Evolutionary conservation across 2,797 vertebrate species (phyloP), one percentile per base, ranked within the genome.

Genomic region (Poeciliopsis turneri): DNA sequence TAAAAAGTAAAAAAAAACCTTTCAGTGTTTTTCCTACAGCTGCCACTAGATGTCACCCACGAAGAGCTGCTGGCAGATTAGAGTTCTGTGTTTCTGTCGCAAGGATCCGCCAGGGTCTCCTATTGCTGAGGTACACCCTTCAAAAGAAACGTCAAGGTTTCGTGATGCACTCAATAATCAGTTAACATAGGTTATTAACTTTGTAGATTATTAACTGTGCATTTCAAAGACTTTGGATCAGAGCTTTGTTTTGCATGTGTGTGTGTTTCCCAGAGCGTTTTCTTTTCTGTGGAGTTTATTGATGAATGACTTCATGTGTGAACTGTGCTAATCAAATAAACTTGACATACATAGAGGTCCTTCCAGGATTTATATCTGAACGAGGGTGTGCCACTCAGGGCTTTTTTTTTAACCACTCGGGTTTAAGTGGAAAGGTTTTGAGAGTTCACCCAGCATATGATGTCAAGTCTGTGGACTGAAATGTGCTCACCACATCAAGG

Each of bases 1-100:
- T 1, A 47, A 47, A 41, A 49, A 16, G 5, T 0, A 16, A 18
- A 6, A 18, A 47, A 47, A 18, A 39, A 39, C 36, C 46, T 18
- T 47, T 49, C 16, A 23, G 8, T 51, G 49, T 46, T 76, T 69
- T 70, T 15, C n/a, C 51, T n/a, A 4, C 78, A 61, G 83, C 93
- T 79, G 94, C 77, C 92, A 71, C 12, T 86, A 83, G 84, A 94
- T 93, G 77, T 94, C 90, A 1, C 92, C 92, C 28, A 94, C 82
- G 7, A 76, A 55, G 23, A 39, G 45, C 45, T 46, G 3, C 12
- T 28, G 25, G 25, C 36, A 64, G 57, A 2, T 30, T 39, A 11
- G 36, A 41, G 23, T 25, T 68, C 66, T 66, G 16, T 25, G 64
- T 5, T 64, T 39, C 36, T 41, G 66, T 12, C 6, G 4, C 10